Base-by-base conservation (phyloP, 2,797 vertebrate genomes). In the Clarias laeviceps region DNA sequence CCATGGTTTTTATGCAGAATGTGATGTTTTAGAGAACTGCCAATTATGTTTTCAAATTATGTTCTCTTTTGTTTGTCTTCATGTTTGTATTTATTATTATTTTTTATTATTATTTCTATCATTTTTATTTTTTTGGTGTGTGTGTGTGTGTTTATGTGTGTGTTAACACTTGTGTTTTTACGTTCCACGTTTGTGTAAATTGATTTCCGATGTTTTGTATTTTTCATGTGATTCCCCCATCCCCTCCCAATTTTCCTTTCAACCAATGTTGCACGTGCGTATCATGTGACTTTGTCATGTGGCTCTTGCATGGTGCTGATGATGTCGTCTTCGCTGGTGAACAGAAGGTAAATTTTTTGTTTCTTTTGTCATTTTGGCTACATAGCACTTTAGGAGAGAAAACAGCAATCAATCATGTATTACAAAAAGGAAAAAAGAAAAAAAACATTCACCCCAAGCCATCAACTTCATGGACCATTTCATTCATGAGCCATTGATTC, bases 261-360 rank as follows among this genome's bases (percentile, higher is more conserved):
- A 96, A 98, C 96, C 97, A 95, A 97, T 98, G 97, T 98, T 97
- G 97, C 98, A 96, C 96, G 96, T 98, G 97, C 96, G 91, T 97
- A 97, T 98, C 97, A 98, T 99, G 97, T 99, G 98, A 97, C 97
- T 97, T 95, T 98, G 97, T 98, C 98, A 99, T 98, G 96, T 99
- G 98, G 96, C 97, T 95, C 94, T 99, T 99, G 97, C 97, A 99
- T 99, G 98, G 97, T 97, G 97, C 97, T 98, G 98, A 93, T 94
- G 98, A 98, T 98, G 97, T 97, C 97, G 95, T 97, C 98, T 96
- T 94, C 97, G 97, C 96, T 97, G 97, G 95, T 96, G 96, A 98
- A 97, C 94, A 96, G 98, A 98, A 98, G 98, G 98, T 99, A 99
- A 98, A 88, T 88, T 87, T 80, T 89, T 90, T 90, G 85, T 85